phyloP scores from a whole-genome alignment of 1,140 invertebrate species.

The Anoplolepis gracilipes region DNA sequence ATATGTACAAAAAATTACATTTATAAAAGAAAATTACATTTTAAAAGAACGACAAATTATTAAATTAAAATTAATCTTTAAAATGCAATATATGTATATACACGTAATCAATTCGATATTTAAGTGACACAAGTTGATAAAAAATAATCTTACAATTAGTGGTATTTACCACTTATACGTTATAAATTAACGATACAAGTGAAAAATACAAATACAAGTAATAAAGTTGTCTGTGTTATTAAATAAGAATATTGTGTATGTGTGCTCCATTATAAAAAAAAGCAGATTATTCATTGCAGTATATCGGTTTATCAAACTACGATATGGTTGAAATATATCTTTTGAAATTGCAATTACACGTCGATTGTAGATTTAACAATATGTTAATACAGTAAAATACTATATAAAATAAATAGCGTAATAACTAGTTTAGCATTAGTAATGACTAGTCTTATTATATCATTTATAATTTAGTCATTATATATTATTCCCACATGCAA shows the following conservation, averaged over 20 bases:
- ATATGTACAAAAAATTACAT: not conserved
- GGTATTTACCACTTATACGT: not conserved
- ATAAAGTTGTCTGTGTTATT: conserved; percentile 12
- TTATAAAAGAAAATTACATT: not conserved
- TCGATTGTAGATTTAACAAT: conserved; percentile 1
- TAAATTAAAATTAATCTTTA: not conserved
- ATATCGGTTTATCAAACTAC: not conserved
- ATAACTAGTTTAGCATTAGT: conserved; percentile 7
- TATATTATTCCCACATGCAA: conserved; percentile 9
- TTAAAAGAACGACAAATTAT: not conserved
- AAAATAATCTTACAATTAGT: not conserved
- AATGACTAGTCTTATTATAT: conserved; percentile 12
- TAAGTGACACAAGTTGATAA: not conserved
- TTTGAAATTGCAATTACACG: not conserved
- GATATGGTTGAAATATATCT: not conserved
- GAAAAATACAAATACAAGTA: not conserved
- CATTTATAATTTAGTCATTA: conserved; percentile 7
- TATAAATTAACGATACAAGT: conserved; percentile 13
- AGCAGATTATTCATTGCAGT: not conserved
- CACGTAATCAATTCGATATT: not conserved
- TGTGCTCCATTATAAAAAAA: not conserved
- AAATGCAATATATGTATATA: not conserved
- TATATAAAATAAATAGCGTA: conserved; percentile 28
- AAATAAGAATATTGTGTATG: conserved; percentile 36
- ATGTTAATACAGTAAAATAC: not conserved